A percentile compares a stretch with the other conserved stretches of the same genome.
Conservation (phyloP, 2,113 vertebrate species). For the Polyodon spathula region DNA sequence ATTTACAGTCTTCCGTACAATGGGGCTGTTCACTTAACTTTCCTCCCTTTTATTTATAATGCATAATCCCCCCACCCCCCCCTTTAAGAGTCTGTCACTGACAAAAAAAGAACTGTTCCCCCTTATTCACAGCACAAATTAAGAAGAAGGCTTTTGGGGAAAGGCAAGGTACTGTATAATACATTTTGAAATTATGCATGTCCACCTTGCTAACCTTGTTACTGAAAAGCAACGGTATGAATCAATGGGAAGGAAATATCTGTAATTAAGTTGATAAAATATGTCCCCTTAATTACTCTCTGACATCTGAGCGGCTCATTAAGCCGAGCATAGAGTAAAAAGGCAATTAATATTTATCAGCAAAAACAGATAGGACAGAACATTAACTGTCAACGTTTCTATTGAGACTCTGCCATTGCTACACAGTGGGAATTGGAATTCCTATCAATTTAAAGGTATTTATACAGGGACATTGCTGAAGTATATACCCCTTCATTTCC, state of each 20-base stretch:
- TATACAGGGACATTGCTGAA: background rate
- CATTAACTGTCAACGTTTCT: slow-evolving; percentile 18
- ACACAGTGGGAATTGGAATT: background rate
- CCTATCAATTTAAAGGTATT: background rate
- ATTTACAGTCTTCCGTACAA: too few species aligned
- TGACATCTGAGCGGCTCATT: slow-evolving; percentile 23
- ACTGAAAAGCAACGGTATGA: background rate
- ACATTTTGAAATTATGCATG: background rate
- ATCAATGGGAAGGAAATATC: slow-evolving; percentile 19
- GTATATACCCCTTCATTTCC: background rate
- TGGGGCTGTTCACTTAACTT: too few species aligned
- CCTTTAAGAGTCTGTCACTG: too few species aligned
- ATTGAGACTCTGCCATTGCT: background rate
- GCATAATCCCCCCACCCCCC: too few species aligned
- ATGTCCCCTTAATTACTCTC: slow-evolving; percentile 19
- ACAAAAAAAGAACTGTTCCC: too few species aligned
- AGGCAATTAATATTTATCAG: slow-evolving; percentile 26
- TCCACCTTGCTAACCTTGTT: background rate
- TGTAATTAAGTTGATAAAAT: slow-evolving; percentile 24
- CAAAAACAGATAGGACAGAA: slow-evolving; percentile 14
- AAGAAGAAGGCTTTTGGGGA: too few species aligned
- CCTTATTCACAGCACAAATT: too few species aligned
- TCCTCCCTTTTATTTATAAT: too few species aligned
- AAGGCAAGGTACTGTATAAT: too few species aligned
- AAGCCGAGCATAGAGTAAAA: slow-evolving; percentile 12